Evolutionary conservation across 2,113 vertebrate genomes (phyloP), one percentile per base, ranked within the genome.

Genomic region (Notarius lentiginosus): DNA sequence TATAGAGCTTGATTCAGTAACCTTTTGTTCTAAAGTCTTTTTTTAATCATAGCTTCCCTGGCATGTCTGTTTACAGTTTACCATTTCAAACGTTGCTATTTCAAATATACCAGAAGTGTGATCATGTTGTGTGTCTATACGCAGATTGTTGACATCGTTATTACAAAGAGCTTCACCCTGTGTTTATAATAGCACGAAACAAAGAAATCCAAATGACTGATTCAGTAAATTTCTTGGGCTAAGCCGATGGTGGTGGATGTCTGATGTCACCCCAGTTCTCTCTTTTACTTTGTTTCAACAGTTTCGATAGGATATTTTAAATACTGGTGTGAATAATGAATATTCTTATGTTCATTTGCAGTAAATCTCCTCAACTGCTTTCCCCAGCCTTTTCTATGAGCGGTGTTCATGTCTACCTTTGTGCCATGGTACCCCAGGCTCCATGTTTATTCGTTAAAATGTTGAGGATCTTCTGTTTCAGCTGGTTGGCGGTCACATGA

Each of bases 381-480:
- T 41, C 41, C 41, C 41, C 8, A 11, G 20, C 20, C 20, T 75
- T 22, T 41, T 18, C 41, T 9, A 30, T 79, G 49, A 51, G 18
- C 24, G 18, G 51, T 34, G 55, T 70, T 47, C 5, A 5, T 60
- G 14, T 72, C 22, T 89, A 96, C 98, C 98, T 98, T 91, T 98
- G 96, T 85, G 98, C 98, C 91, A 99, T 97, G 10, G 97, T 97
- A 84, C 98, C 98, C 98, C 98, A 99, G 1, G 98, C 98, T 34
- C 98, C 98, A 0, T 99, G 98, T 91, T 99, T 99, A 90, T 99
- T 99, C 1, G 98, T 99, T 72, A 99, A 93, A 84, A 99, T 99
- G 93, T 99, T 99, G 83, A 99, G 96, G 93, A 99, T 99, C 94
- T 99, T 99, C 92, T 99, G 98, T 87, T 99, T 99, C 87, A 99